These are phyloP conservation scores for Bufo gargarizans DNA, from an alignment of 2,113 vertebrate genomes.

Conservation along the genomic window DNA sequence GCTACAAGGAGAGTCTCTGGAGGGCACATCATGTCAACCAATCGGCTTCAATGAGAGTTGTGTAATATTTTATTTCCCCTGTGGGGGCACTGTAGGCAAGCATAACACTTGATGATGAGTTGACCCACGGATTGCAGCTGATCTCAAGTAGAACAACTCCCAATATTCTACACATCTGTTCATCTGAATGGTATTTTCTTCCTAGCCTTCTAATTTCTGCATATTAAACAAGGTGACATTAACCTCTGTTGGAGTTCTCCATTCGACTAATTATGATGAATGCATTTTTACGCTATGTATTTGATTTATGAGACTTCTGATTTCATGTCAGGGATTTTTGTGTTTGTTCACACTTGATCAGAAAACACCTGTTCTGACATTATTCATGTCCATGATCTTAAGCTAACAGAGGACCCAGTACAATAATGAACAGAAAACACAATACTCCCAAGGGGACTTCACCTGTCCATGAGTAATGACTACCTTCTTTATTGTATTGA, in stretches of 20 bases:
- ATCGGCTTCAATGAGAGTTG: background rate
- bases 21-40: background rate
- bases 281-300: slow-evolving; percentile 18
- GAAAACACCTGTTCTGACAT: slow-evolving; percentile 42
- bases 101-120: background rate
- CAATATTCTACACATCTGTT: background rate
- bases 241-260: background rate
- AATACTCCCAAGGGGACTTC: background rate
- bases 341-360: slow-evolving; percentile 41
- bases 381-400: background rate
- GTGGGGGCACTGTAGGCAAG: background rate
- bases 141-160: background rate
- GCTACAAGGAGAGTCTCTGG: too few relatives aligned
- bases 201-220: too few relatives aligned
- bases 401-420: background rate
- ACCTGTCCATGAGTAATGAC: slow-evolving; percentile 9
- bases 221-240: background rate
- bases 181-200: background rate
- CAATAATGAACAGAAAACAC: background rate
- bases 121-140: background rate
- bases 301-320: slow-evolving; percentile 15
- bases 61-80: background rate
- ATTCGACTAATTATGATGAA: slow-evolving; percentile 30
- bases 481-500: background rate
- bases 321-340: slow-evolving; percentile 1